A percentile compares a stretch with the other conserved stretches of the same genome.
Evolutionary conservation across 1,140 invertebrate species (phyloP).

Genomic region (Theocolax elegans): DNA sequence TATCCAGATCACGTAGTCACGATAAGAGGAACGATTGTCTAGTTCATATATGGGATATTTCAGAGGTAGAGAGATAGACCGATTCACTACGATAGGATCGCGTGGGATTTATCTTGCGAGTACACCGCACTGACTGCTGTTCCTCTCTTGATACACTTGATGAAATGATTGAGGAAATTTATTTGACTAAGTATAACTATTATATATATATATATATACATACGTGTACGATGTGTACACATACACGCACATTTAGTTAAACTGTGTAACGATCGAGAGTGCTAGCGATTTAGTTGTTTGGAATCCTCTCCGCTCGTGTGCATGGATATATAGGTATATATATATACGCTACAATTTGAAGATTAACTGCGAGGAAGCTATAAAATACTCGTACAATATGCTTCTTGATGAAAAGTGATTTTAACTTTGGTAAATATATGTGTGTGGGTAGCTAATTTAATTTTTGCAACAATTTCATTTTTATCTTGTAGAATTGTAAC

Average conservation of each 20-base stretch:
- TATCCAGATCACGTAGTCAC: not conserved
- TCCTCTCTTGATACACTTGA: constrained; percentile 33
- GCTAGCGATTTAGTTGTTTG: constrained; percentile 49
- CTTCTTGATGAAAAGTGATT: no score
- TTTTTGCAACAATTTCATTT: no score
- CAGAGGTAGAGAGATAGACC: not conserved
- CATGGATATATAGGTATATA: no score
- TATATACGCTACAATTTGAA: no score
- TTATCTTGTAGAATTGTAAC: no score
- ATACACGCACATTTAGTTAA: not conserved
- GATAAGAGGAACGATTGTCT: constrained; percentile 23
- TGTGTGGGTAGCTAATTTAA: no score
- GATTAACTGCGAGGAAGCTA: no score
- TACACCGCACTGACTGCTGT: constrained; percentile 31
- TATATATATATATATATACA: no score
- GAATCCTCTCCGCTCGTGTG: not conserved
- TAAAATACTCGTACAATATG: no score
- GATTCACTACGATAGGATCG: constrained; percentile 46
- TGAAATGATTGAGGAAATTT: constrained; percentile 61
- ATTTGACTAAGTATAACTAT: no score
- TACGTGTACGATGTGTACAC: no score
- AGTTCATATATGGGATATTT: not conserved
- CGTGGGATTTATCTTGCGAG: constrained; percentile 49
- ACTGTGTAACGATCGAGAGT: not conserved
- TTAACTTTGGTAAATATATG: no score